Percentiles rank a stretch among this genome's conserved stretches.
These are phyloP conservation scores for Halisarca cf. caerulea DNA, from an alignment of 37 sponge, comb jelly and placozoan species.

Conservation along the genomic window DNA sequence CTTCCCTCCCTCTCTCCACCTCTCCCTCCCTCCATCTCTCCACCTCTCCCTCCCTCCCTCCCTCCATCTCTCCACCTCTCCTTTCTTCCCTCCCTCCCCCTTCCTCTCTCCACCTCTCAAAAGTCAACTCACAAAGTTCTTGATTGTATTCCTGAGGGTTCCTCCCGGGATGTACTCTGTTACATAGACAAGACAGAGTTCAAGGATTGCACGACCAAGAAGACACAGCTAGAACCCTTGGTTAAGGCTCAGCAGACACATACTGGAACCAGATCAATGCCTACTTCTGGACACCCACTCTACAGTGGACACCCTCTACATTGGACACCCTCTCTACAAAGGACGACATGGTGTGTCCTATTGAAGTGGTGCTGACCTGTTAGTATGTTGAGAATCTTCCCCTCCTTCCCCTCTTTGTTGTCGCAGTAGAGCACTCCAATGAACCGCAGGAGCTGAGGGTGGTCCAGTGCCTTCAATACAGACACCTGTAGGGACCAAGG, in stretches of 20 bases:
- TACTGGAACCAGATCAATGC: too few relatives aligned
- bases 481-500: conserved; percentile 47
- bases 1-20: too few relatives aligned
- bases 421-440: conserved; percentile 64
- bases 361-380: conserved; percentile 63
- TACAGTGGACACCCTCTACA: too few relatives aligned
- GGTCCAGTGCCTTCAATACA: conserved; percentile 71
- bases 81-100: neutral
- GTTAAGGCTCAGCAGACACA: too few relatives aligned
- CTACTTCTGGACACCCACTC: too few relatives aligned
- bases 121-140: neutral
- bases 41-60: neutral
- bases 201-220: neutral
- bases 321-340: too few relatives aligned
- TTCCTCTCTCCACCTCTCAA: neutral
- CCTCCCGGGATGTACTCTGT: conserved; percentile 85
- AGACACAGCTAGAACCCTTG: too few relatives aligned
- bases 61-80: neutral
- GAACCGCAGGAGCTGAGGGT: conserved; percentile 81
- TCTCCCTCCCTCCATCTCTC: neutral
- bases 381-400: conserved; percentile 65
- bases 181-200: neutral
- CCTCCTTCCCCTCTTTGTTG: conserved; percentile 56
- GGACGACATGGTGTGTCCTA: too few relatives aligned
- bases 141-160: conserved; percentile 75